Base-by-base conservation (phyloP, 2,113 vertebrate species). In the Cyanocitta stelleri region DNA sequence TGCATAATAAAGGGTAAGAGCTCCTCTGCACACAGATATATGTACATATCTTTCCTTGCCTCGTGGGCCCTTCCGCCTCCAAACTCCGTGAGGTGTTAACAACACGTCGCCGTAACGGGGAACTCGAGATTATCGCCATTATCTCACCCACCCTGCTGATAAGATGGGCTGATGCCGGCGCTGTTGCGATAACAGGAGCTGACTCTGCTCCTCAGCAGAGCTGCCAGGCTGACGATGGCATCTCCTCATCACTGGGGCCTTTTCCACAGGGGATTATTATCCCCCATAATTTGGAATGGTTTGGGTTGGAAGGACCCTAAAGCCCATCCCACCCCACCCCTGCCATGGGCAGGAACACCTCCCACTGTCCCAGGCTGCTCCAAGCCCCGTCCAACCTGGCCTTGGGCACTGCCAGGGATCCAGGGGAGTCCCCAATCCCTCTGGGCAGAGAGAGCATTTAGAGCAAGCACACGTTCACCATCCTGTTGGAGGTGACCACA, bases 1-100 rank as follows among this genome's bases (percentile, higher is more conserved):
- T 59, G 83, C 88, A 88, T 87, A 92, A 95, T 90, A 75, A 95
- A 90, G 96, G 83, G 68, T 84, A 90, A 59, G 55, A 92, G 68
- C 87, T 56, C 35, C 76, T 86, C 72, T 30, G 66, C 72, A 48
- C 76, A 15, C 39, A 61, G 24, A 83, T 73, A 32, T 90, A 74
- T 94, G 84, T 89, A 82, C 92, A 82, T 68, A 91, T 92, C 72
- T 90, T 39, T 10, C 16, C 85, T 43, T 48, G 43, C 69, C 76
- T 94, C 72, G 0, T 44, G 88, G 94, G 71, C 87, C 87, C 85
- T 19, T n/a, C 87, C 78, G 32, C 66, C 93, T 68, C 85, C 52
- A 2, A 58, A 10, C 55, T 27, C 81, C 5, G 32, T 0, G 51
- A 94, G 87, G 76, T 71, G 85, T 46, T 54, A 63, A 3, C 85